phyloP scores from a whole-genome alignment of 1,140 invertebrate species.

The Mizuhopecten yessoensis region DNA sequence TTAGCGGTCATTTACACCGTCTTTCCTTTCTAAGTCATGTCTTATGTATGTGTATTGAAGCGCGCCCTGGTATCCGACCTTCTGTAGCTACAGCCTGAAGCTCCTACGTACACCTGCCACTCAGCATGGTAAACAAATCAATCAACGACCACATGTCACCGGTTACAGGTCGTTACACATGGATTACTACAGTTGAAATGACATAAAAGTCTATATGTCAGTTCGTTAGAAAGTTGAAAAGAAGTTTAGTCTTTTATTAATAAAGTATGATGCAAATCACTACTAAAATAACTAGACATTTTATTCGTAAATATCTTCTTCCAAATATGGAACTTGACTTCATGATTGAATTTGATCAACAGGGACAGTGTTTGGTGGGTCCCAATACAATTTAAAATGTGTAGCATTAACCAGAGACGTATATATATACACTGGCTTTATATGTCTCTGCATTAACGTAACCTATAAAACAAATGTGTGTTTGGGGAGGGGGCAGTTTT shows the following conservation, averaged over 20 bases:
- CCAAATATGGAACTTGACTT: too few relatives aligned
- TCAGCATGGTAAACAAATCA: not conserved
- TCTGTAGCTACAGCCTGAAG: not conserved
- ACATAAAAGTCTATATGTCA: too few relatives aligned
- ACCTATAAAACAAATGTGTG: too few relatives aligned
- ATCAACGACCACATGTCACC: not conserved
- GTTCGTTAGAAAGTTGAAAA: not conserved
- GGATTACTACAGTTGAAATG: not conserved
- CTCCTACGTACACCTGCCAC: not conserved
- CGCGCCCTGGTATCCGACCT: not conserved
- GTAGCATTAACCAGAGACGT: too few relatives aligned
- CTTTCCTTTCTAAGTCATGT: not conserved
- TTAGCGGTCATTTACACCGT: not conserved
- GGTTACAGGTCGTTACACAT: conserved; percentile 32
- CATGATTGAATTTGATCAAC: too few relatives aligned
- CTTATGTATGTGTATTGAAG: conserved; percentile 1
- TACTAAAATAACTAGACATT: too few relatives aligned
- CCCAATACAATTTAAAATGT: too few relatives aligned
- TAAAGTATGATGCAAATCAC: not conserved
- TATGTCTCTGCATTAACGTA: too few relatives aligned
- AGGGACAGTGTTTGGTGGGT: too few relatives aligned
- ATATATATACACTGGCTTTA: too few relatives aligned
- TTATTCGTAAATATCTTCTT: too few relatives aligned
- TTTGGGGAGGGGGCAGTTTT: too few relatives aligned
- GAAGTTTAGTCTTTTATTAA: not conserved